Evolutionary conservation across 2,113 vertebrate species (phyloP).

Genomic region (Sitta europaea): DNA sequence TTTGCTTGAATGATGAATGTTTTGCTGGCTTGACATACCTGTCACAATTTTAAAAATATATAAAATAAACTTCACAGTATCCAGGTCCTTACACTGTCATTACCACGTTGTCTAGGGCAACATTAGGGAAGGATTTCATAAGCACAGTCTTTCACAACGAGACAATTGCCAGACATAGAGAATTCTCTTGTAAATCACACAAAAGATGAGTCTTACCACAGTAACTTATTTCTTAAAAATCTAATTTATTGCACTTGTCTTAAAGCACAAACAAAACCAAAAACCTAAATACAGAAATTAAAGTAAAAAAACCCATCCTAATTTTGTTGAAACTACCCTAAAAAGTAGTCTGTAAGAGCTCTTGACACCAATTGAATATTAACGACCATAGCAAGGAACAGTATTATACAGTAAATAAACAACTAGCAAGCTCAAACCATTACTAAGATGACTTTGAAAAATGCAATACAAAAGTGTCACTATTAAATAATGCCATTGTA

Average conservation of each 20-base stretch:
- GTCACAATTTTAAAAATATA: background rate
- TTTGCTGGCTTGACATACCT: background rate
- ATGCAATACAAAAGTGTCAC: constrained; percentile 21
- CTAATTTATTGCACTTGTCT: constrained; percentile 73
- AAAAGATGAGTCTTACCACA: constrained; percentile 15
- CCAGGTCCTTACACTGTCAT: background rate
- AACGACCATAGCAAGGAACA: constrained; percentile 43
- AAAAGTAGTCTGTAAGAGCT: constrained; percentile 25
- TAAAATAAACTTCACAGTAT: background rate
- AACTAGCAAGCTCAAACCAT: constrained; percentile 40
- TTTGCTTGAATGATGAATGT: background rate
- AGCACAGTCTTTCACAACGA: background rate
- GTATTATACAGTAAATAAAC: background rate
- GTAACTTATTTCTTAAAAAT: constrained; percentile 52
- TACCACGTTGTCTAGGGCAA: background rate
- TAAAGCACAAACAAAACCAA: constrained; percentile 59
- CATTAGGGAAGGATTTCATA: background rate
- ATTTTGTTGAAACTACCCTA: constrained; percentile 30
- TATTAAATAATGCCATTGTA: background rate
- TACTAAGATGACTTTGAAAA: constrained; percentile 5
- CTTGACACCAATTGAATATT: constrained; percentile 33
- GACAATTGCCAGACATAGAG: background rate
- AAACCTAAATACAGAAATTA: constrained; percentile 45
- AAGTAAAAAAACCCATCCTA: constrained; percentile 19
- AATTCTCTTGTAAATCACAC: background rate